A percentile compares a stretch with the other conserved stretches of the same genome.
phyloP scores from a whole-genome alignment of 2,797 vertebrate species.

The Crotalus adamanteus region DNA sequence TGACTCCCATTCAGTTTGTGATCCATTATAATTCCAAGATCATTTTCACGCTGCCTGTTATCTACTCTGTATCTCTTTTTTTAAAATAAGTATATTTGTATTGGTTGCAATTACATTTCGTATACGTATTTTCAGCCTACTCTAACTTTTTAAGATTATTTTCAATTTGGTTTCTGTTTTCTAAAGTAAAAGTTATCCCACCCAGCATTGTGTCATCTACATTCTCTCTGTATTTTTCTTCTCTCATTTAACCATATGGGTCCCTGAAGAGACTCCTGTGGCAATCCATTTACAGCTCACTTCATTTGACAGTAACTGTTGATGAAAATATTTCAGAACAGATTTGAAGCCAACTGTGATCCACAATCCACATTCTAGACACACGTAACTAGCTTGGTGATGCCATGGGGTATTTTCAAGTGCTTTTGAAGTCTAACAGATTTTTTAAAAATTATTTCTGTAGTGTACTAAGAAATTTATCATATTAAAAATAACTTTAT shows the following conservation, averaged over 20 bases:
- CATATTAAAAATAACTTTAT: neutral
- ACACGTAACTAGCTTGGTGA: neutral
- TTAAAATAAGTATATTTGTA: neutral
- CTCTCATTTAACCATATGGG: neutral
- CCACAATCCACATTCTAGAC: neutral
- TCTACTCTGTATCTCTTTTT: neutral
- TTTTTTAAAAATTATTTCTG: neutral
- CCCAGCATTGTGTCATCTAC: neutral
- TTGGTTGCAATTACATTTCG: neutral
- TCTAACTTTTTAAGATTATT: neutral
- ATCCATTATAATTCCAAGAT: neutral
- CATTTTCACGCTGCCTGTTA: neutral
- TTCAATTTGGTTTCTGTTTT: neutral
- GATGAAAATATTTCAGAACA: neutral
- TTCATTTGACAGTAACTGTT: neutral
- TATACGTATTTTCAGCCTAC: neutral
- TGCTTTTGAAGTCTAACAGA: neutral
- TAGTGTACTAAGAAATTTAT: neutral
- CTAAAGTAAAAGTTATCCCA: neutral
- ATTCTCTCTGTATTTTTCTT: neutral
- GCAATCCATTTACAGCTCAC: neutral
- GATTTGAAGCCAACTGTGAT: neutral
- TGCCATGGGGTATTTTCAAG: neutral
- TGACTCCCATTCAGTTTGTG: neutral
- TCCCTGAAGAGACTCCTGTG: neutral